A percentile compares a stretch with the other conserved stretches of the same genome.
phyloP scores from a whole-genome alignment of 2,888 invertebrate species.

The Microchrysa polita region DNA sequence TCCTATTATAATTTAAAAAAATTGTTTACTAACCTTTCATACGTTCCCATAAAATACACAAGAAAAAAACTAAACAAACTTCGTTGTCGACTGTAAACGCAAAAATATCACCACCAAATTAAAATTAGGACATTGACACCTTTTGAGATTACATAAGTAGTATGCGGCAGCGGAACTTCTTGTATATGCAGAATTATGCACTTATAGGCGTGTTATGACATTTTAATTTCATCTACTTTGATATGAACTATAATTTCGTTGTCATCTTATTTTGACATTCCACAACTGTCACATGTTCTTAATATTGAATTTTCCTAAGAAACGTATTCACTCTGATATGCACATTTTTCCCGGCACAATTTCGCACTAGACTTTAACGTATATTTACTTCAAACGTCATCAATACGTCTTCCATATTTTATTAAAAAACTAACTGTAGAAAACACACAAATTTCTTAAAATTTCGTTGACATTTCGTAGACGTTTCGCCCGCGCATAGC shows the following conservation, averaged over 20 bases:
- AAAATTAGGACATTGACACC: neutral
- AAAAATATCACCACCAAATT: neutral
- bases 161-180: too few species aligned
- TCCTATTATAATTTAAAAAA: too few species aligned
- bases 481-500: constrained; percentile 39
- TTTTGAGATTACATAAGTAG: neutral
- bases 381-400: too few species aligned
- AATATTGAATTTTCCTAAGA: constrained; percentile 12
- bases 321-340: too few species aligned
- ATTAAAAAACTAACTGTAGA: too few species aligned
- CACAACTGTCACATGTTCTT: constrained; percentile 6
- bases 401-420: too few species aligned
- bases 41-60: constrained; percentile 23
- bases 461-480: constrained; percentile 41
- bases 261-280: neutral
- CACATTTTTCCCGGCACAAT: too few species aligned
- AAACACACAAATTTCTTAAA: too few species aligned
- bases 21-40: constrained; percentile 15
- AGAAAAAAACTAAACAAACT: neutral
- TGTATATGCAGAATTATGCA: neutral
- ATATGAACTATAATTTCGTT: neutral
- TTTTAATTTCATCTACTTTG: neutral
- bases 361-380: too few species aligned
- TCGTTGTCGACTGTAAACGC: neutral
- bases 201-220: neutral